A percentile compares a stretch with the other conserved stretches of the same genome.
phyloP scores from a whole-genome alignment of 2,888 invertebrate genomes.

The Mimachlamys varia region DNA sequence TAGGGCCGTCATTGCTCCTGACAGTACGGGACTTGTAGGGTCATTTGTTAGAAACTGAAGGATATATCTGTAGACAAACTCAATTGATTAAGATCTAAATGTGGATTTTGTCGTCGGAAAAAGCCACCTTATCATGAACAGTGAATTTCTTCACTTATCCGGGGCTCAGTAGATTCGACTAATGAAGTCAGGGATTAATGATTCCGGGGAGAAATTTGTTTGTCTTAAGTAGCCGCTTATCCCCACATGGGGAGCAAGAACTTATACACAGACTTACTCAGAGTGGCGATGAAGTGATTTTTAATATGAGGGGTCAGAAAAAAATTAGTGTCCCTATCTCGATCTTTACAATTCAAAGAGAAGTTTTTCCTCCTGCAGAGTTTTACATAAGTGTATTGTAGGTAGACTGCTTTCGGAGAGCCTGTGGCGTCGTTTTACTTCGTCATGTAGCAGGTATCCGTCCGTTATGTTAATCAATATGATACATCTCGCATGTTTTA shows the following conservation, averaged over 20 bases:
- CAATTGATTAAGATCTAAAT: background rate
- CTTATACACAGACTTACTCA: background rate
- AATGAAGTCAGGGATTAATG: slow-evolving; percentile 10
- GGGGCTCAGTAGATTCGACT: background rate
- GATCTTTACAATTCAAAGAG: slow-evolving; percentile 12
- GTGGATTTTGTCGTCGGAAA: slow-evolving; percentile 28
- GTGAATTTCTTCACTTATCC: slow-evolving; percentile 31
- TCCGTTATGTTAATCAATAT: background rate
- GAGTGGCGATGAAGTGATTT: slow-evolving; percentile 2
- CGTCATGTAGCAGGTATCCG: background rate
- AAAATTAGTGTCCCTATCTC: slow-evolving; percentile 31
- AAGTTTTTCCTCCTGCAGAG: background rate
- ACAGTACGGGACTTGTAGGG: background rate
- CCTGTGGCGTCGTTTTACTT: background rate
- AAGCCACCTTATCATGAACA: background rate
- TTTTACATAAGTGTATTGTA: slow-evolving; percentile 3
- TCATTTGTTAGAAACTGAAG: background rate
- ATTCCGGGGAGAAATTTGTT: slow-evolving; percentile 6
- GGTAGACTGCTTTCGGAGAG: background rate
- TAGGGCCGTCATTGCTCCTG: background rate
- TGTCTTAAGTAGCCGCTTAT: slow-evolving; percentile 25
- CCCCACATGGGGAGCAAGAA: background rate
- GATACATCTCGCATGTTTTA: background rate
- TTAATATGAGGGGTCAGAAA: slow-evolving; percentile 36
- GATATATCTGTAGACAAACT: slow-evolving; percentile 11